These are phyloP conservation scores for Limnodromus scolopaceus DNA, from an alignment of 2,797 vertebrate genomes.

Conservation along the genomic window DNA sequence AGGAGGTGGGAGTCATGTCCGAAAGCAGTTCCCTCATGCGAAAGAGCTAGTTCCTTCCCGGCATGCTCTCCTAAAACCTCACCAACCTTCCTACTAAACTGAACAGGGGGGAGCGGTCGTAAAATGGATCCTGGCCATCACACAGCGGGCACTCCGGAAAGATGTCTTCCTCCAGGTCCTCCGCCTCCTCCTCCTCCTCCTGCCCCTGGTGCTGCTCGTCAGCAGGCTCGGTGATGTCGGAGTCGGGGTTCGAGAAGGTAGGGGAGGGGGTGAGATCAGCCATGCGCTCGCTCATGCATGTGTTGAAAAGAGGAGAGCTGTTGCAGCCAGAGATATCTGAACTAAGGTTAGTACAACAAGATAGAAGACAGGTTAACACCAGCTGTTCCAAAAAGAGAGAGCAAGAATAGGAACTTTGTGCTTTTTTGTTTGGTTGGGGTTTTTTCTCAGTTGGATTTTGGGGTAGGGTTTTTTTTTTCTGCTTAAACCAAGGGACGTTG, in stretches of 20 bases:
- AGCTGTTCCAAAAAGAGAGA: constrained; percentile 73
- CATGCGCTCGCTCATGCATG: constrained; percentile 99
- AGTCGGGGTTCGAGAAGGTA: constrained; percentile 93
- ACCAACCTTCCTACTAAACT: constrained; percentile 99
- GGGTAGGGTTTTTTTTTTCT: background rate
- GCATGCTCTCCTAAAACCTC: constrained; percentile 96
- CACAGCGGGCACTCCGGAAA: constrained; percentile 92
- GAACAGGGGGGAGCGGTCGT: constrained; percentile 99
- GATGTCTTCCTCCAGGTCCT: constrained; percentile 90
- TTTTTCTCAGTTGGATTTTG: background rate
- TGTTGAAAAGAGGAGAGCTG: constrained; percentile 99
- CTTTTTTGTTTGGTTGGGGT: background rate
- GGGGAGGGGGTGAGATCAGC: constrained; percentile 98
- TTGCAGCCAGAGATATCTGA: constrained; percentile 95
- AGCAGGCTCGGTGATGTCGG: constrained; percentile 95
- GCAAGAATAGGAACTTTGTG: constrained; percentile 52
- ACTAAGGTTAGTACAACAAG: constrained; percentile 92
- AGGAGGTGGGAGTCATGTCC: constrained; percentile 43
- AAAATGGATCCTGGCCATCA: constrained; percentile 99
- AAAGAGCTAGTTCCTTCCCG: constrained; percentile 99
- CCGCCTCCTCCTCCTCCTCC: constrained; percentile 85
- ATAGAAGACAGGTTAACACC: constrained; percentile 88
- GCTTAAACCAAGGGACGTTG: background rate
- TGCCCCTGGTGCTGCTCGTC: constrained; percentile 90
- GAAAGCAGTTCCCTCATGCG: constrained; percentile 85